Percentiles rank a stretch among this genome's conserved stretches.
These are phyloP conservation scores for Fringilla coelebs DNA, from an alignment of 2,797 vertebrate species.

Conservation along the genomic window DNA sequence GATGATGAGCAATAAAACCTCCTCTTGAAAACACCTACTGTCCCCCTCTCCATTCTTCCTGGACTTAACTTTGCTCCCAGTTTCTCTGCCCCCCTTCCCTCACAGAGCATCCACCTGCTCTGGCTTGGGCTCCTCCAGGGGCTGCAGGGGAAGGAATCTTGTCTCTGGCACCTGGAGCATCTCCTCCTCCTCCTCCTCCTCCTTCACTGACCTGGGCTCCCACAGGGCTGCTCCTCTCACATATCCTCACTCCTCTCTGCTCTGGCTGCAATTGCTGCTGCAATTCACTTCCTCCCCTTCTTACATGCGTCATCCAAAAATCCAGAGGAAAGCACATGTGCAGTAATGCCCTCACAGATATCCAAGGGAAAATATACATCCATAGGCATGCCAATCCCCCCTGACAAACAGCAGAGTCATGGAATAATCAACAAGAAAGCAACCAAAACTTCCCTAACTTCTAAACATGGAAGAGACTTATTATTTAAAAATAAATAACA, in stretches of 20 bases:
- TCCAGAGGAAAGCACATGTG: background rate
- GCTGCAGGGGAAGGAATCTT: background rate
- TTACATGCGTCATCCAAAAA: rapidly evolving
- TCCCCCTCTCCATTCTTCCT: background rate
- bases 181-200: background rate
- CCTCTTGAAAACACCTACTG: background rate
- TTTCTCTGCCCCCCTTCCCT: background rate
- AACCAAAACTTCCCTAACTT: background rate
- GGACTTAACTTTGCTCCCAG: background rate
- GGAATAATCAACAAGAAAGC: background rate
- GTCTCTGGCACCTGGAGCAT: background rate
- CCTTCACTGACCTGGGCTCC: background rate
- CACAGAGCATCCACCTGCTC: background rate
- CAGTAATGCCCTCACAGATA: background rate
- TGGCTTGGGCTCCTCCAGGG: background rate
- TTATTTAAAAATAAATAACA: background rate
- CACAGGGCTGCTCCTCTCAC: background rate
- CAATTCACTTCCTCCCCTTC: background rate
- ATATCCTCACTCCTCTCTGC: background rate
- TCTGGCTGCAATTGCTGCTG: background rate
- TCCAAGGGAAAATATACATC: background rate
- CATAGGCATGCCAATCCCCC: background rate
- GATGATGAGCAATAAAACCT: background rate
- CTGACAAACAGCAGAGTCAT: background rate
- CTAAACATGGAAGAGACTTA: background rate